Percentiles rank a stretch among this genome's conserved stretches.
Conservation (phyloP, 2,113 vertebrate species). For the Strix uralensis region DNA sequence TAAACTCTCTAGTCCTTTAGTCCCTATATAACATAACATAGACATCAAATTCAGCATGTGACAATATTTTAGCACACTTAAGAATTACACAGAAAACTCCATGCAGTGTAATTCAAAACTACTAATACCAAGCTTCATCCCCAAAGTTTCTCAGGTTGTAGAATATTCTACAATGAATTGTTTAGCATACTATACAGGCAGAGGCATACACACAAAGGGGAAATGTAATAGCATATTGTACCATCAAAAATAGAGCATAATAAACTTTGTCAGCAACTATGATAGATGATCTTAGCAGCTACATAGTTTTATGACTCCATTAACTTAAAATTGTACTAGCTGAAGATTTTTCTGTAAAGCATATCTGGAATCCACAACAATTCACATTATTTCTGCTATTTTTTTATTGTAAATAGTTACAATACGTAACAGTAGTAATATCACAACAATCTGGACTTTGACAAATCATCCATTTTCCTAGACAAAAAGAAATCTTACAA, state of each 20-base stretch:
- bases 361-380: background rate
- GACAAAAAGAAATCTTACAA: background rate
- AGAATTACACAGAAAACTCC: background rate
- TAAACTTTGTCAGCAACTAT: background rate
- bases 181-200: background rate
- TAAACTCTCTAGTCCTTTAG: background rate
- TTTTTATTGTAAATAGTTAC: background rate
- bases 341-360: background rate
- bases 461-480: background rate
- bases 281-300: background rate
- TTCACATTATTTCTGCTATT: background rate
- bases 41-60: background rate
- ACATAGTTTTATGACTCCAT: background rate
- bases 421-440: background rate
- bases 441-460: background rate
- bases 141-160: background rate
- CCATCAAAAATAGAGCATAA: background rate
- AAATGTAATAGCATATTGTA: background rate
- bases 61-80: background rate
- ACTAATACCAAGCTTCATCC: background rate
- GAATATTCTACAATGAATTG: background rate
- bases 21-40: background rate
- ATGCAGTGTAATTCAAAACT: background rate
- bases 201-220: background rate
- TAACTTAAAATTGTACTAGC: background rate